Percentiles rank a stretch among this genome's conserved stretches.
phyloP scores from a whole-genome alignment of 2,797 vertebrate species.

The Pseudochirops corinnae region DNA sequence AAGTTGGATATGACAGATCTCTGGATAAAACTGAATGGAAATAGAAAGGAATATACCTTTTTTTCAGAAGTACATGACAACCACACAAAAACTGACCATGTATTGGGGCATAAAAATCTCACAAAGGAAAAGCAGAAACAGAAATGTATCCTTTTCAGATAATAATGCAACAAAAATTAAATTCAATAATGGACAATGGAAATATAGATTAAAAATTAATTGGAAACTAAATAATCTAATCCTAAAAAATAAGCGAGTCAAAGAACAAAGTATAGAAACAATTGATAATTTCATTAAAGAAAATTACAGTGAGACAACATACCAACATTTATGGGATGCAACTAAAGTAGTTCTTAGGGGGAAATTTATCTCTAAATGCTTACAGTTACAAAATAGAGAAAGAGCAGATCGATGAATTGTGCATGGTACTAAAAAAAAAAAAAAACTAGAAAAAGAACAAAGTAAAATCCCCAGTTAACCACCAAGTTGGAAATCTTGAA shows the following conservation, averaged over 20 bases:
- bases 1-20: neutral
- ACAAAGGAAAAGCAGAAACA: neutral
- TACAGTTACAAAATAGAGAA: neutral
- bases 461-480: neutral
- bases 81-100: neutral
- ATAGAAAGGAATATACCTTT: neutral
- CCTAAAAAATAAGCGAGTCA: neutral
- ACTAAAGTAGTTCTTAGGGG: neutral
- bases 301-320: neutral
- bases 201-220: neutral
- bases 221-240: neutral
- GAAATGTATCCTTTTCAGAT: neutral
- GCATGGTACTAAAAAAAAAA: neutral
- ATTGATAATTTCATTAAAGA: neutral
- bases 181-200: neutral
- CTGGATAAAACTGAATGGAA: neutral
- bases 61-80: neutral
- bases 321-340: neutral
- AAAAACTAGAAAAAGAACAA: neutral
- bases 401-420: neutral
- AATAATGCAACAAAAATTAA: neutral
- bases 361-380: neutral
- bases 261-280: neutral
- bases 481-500: neutral
- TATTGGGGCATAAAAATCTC: neutral